Evolutionary conservation across 2,113 vertebrate genomes (phyloP).

Genomic region (Indicator maculatus): DNA sequence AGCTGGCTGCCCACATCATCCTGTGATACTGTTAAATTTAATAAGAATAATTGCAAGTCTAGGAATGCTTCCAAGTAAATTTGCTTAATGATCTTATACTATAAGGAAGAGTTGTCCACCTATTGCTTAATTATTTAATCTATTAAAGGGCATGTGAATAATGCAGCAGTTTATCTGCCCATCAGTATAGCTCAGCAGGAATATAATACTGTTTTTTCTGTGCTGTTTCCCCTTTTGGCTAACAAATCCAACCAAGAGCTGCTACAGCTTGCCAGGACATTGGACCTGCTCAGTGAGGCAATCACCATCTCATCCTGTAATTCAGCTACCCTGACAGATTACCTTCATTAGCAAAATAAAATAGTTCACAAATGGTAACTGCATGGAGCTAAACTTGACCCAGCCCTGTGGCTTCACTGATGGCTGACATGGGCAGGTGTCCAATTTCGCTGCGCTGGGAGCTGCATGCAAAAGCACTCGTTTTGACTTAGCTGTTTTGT

Average conservation of each 20-base stretch:
- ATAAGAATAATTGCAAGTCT: slow-evolving; percentile 39
- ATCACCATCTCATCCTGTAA: not conserved
- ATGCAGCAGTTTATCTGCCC: not conserved
- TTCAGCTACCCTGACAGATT: not conserved
- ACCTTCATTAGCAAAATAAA: not conserved
- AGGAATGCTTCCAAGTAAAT: slow-evolving; percentile 21
- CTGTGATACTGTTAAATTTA: slow-evolving; percentile 9
- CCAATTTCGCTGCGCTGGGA: not conserved
- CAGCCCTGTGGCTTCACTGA: not conserved
- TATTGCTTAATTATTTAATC: slow-evolving; percentile 54
- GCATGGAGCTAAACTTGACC: not conserved
- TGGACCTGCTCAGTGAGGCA: not conserved
- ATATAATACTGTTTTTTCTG: not conserved
- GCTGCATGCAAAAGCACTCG: not conserved
- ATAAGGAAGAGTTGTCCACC: slow-evolving; percentile 21
- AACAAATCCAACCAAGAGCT: not conserved
- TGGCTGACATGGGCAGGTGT: not conserved
- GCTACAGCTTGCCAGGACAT: not conserved
- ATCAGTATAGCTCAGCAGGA: not conserved
- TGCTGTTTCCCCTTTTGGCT: slow-evolving; percentile 10
- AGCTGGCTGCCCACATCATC: slow-evolving; percentile 3
- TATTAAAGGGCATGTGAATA: not conserved
- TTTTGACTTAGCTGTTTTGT: not conserved
- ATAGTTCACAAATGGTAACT: not conserved
- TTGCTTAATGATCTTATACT: slow-evolving; percentile 56